phyloP scores from a whole-genome alignment of 2,797 vertebrate species.

The Anguilla pacifica region DNA sequence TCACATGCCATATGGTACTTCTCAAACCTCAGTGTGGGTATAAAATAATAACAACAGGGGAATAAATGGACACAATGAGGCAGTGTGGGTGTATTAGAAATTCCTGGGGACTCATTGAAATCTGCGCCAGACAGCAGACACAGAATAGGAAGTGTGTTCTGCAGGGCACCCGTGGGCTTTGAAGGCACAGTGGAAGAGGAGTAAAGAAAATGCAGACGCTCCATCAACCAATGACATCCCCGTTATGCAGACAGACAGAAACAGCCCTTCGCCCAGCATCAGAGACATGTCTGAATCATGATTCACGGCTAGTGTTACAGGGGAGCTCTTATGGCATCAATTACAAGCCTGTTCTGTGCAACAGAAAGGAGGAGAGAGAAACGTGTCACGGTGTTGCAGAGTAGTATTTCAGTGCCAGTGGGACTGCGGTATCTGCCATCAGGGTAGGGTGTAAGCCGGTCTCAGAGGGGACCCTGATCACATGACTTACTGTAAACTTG shows the following conservation, averaged over 20 bases:
- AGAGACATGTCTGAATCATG: neutral
- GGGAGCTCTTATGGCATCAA: too few relatives aligned
- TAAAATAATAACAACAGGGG: neutral
- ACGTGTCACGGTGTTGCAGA: neutral
- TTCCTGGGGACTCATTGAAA: neutral
- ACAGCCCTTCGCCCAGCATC: neutral
- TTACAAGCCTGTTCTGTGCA: neutral
- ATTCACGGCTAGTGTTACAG: neutral
- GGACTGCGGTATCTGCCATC: conserved; percentile 43
- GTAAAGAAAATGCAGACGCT: neutral
- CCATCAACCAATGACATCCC: neutral
- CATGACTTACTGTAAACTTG: conserved; percentile 43
- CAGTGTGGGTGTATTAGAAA: neutral
- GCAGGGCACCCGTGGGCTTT: neutral
- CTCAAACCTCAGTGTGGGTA: conserved; percentile 27
- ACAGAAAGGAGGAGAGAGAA: neutral
- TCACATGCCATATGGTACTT: conserved; percentile 34
- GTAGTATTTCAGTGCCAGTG: neutral
- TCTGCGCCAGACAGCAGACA: neutral
- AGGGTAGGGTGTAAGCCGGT: conserved; percentile 35
- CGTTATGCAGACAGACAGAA: neutral
- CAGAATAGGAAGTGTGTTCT: neutral
- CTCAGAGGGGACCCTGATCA: conserved; percentile 37
- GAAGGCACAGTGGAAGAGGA: neutral
- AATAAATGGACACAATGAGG: neutral